Base-by-base conservation (phyloP, 1,140 invertebrate genomes). In the Mesaphorura yosii region DNA sequence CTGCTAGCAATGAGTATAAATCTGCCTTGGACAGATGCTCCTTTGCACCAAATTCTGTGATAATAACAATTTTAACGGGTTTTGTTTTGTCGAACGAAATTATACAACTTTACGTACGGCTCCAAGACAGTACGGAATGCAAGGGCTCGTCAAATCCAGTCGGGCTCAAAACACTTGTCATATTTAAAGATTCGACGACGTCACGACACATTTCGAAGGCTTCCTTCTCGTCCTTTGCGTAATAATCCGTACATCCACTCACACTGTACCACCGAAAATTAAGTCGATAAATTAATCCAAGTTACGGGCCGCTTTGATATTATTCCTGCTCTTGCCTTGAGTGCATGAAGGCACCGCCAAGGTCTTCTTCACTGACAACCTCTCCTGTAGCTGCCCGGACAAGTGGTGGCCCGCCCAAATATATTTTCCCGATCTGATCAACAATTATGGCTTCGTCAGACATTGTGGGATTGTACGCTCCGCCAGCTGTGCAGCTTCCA, bases 401-500 rank as follows among this genome's bases (percentile, higher is more conserved):
- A 47, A 82, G 65, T 17, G 80, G 80, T 22, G 80, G 80, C 23
- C 80, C 80, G 31, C 67, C 81, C 0, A 82, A 65, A 65, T 81
- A 82, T 29, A 81, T 79, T 27, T 79, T 82, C 28, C 78, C 81
- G 57, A 81, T 78, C 48, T 72, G 66, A 46, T 72, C 67, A 3
- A 82, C 78, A 59, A 82, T 82, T 26, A 81, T 70, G 49, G 73
- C 74, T 66, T 82, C 77, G 67, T 81, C 79, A 17, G 77, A 74
- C 80, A 82, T 81, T n/a, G 79, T 77, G 19, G 79, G 79, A 22
- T 81, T 76, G 65, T 82, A 82, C 3, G 79, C 79, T 14, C 78
- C 79, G 41, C 79, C 79, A 46, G 79, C 80, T 3, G 79, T 82
- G 64, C 79, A 82, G 41, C 72, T 77, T 12, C 79, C 79, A 47